Conservation (phyloP, 2,888 invertebrate species). For the Macrosoma leucophasiata region DNA sequence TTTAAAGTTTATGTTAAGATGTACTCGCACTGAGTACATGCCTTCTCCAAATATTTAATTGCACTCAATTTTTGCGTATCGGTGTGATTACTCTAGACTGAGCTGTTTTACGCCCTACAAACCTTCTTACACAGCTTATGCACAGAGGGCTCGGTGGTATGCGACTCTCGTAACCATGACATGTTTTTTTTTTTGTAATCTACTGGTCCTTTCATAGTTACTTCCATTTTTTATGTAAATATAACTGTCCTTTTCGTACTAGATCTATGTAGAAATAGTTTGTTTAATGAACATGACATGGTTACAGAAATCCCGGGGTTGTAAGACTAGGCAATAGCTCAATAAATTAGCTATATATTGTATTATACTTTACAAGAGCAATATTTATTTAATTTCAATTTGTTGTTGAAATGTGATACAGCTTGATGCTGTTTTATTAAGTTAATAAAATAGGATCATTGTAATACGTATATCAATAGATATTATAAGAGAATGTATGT, state of each 20-base stretch:
- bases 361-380: slow-evolving; percentile 50
- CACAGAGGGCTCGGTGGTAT: slow-evolving; percentile 66
- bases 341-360: slow-evolving; percentile 46
- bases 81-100: slow-evolving; percentile 35
- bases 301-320: slow-evolving; percentile 70
- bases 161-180: slow-evolving; percentile 68
- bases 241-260: slow-evolving; percentile 38
- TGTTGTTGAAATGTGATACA: slow-evolving; percentile 58
- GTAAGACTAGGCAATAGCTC: slow-evolving; percentile 71
- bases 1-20: too few relatives aligned
- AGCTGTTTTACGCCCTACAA: slow-evolving; percentile 55
- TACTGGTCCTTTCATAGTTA: slow-evolving; percentile 32
- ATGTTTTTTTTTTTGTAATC: slow-evolving; percentile 35
- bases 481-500: slow-evolving; percentile 54
- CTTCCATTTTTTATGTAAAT: slow-evolving; percentile 63
- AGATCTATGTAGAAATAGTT: slow-evolving; percentile 34
- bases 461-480: slow-evolving; percentile 41
- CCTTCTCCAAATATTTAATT: slow-evolving; percentile 31
- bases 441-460: slow-evolving; percentile 51
- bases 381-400: slow-evolving; percentile 56
- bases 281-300: slow-evolving; percentile 48
- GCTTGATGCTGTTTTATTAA: slow-evolving; percentile 58
- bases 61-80: slow-evolving; percentile 36
- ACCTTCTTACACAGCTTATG: slow-evolving; percentile 58
- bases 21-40: too few relatives aligned